Base-by-base conservation (phyloP, 2,113 vertebrate genomes). In the Odontophorus gujanensis region DNA sequence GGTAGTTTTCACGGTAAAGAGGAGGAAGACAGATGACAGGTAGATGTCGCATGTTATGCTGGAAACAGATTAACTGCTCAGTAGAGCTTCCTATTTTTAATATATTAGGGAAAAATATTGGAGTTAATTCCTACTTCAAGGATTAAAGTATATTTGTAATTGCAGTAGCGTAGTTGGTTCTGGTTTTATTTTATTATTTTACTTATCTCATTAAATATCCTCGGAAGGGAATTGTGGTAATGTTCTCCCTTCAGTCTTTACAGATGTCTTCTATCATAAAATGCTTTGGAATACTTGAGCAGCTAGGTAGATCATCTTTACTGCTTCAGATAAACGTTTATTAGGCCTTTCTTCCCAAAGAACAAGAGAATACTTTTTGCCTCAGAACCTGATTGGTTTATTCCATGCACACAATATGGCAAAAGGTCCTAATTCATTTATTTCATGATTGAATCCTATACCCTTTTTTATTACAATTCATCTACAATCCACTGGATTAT, bases 401-500 rank as follows among this genome's bases (percentile, higher is more conserved):
- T 85, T 95, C 69, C 38, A 73, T 10, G 13, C 25, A 43, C 8
- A 5, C 20, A 58, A 5, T 71, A 4, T 59, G 76, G 68, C 62
- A 74, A 79, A 94, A 77, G 7, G 34, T 85, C 38, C 57, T 95
- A 85, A 95, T 93, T 95, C 95, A 94, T 92, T 93, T 32, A 91
- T 92, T 88, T 95, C 51, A 57, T 95, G 76, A 90, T 89, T 89
- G 66, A 91, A 95, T 90, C 95, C 86, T 55, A 13, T 83, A 86
- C 91, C 11, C 13, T 51, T 92, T 87, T 92, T 63, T 85, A 25
- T 87, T 87, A 73, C 81, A 75, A 16, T 73, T 80, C 69, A 71
- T 95, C 55, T 82, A 34, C 57, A 83, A 76, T 81, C 80, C 61
- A 75, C 55, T 86, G 47, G 78, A 80, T 92, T 87, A 90, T 66